These are phyloP conservation scores for Hoplodrina blanda DNA, from an alignment of 2,888 invertebrate species.

Conservation along the genomic window DNA sequence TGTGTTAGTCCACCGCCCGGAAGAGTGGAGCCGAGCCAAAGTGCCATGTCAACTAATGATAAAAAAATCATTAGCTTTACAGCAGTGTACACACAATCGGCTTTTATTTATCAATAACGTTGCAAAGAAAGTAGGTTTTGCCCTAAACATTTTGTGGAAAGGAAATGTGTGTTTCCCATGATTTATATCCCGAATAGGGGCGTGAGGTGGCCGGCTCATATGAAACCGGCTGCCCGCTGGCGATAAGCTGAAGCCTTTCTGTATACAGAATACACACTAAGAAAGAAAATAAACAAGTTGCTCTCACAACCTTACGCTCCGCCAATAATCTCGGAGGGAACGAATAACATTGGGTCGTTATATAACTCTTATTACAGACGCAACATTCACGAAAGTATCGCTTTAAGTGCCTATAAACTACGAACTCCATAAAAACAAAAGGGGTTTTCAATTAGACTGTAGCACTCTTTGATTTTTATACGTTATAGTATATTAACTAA, in stretches of 20 bases:
- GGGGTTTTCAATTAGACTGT: constrained; percentile 71
- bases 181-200: constrained; percentile 87
- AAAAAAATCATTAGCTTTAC: constrained; percentile 55
- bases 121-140: constrained; percentile 83
- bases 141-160: constrained; percentile 84
- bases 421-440: constrained; percentile 68
- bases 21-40: constrained; percentile 37
- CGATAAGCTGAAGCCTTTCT: constrained; percentile 87
- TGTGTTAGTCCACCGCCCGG: constrained; percentile 12
- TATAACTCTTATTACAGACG: constrained; percentile 68
- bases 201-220: constrained; percentile 80
- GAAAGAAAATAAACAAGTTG: constrained; percentile 89
- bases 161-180: constrained; percentile 89
- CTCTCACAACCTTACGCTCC: constrained; percentile 80
- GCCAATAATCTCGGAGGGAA: constrained; percentile 79
- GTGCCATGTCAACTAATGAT: constrained; percentile 41
- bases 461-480: constrained; percentile 67
- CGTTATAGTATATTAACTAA: constrained; percentile 57
- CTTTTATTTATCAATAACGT: constrained; percentile 78
- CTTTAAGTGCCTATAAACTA: constrained; percentile 73
- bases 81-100: constrained; percentile 51
- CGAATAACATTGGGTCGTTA: constrained; percentile 71
- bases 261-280: constrained; percentile 76
- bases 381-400: constrained; percentile 72
- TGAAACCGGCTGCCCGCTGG: constrained; percentile 84